phyloP scores from a whole-genome alignment of 2,888 invertebrate genomes.

The Synanthedon formicaeformis region DNA sequence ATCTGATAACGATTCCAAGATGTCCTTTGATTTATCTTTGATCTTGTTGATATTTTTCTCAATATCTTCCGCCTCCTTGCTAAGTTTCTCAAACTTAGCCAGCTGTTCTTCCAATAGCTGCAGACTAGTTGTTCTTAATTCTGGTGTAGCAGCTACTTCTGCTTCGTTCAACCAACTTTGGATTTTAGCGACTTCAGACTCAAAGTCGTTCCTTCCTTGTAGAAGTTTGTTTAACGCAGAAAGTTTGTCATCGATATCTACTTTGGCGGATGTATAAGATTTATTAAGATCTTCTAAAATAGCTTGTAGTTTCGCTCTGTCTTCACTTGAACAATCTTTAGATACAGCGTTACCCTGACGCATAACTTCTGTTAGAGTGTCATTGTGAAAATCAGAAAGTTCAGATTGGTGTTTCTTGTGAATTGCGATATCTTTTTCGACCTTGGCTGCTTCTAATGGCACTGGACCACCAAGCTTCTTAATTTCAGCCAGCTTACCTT shows the following conservation, averaged over 20 bases:
- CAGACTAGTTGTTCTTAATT: slow-evolving; percentile 82
- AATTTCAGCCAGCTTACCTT: slow-evolving; percentile 79
- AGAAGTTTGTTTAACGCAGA: slow-evolving; percentile 78
- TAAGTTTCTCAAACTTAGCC: slow-evolving; percentile 84
- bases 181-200: slow-evolving; percentile 83
- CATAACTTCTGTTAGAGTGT: slow-evolving; percentile 78
- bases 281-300: slow-evolving; percentile 77
- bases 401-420: slow-evolving; percentile 82
- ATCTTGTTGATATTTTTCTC: slow-evolving; percentile 80
- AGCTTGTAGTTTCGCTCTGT: slow-evolving; percentile 74
- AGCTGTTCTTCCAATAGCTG: slow-evolving; percentile 89
- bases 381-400: slow-evolving; percentile 81
- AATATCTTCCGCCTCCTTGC: slow-evolving; percentile 79
- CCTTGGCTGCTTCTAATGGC: slow-evolving; percentile 82
- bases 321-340: slow-evolving; percentile 84
- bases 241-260: slow-evolving; percentile 79
- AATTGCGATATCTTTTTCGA: slow-evolving; percentile 84
- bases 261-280: slow-evolving; percentile 79
- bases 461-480: slow-evolving; percentile 81
- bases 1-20: slow-evolving; percentile 84
- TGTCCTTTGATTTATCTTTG: slow-evolving; percentile 82
- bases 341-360: slow-evolving; percentile 82
- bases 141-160: slow-evolving; percentile 86
- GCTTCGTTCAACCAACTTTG: slow-evolving; percentile 92
- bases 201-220: slow-evolving; percentile 84